A percentile compares a stretch with the other conserved stretches of the same genome.
These are phyloP conservation scores for Agrenia bidenticulata DNA, from an alignment of 2,888 invertebrate genomes.

Conservation along the genomic window DNA sequence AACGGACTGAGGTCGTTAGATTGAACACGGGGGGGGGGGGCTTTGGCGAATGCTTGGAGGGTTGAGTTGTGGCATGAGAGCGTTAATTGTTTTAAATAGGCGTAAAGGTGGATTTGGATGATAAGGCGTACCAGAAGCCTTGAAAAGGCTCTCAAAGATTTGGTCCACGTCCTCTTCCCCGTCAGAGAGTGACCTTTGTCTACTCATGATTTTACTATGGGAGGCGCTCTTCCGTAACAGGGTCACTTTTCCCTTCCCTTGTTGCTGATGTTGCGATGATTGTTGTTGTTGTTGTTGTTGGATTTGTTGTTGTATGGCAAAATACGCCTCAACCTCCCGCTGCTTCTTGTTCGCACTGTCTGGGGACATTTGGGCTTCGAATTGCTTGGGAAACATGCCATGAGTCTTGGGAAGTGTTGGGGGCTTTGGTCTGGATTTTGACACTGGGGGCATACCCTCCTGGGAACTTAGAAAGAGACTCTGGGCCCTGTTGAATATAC, in stretches of 20 bases:
- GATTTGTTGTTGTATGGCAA: slow-evolving; percentile 54
- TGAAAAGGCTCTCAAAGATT: slow-evolving; percentile 83
- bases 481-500: slow-evolving; percentile 52
- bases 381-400: slow-evolving; percentile 68
- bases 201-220: slow-evolving; percentile 53
- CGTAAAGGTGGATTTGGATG: too few relatives aligned
- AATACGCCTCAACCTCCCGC: slow-evolving; percentile 72
- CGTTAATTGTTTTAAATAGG: too few relatives aligned
- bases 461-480: slow-evolving; percentile 52
- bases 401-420: slow-evolving; percentile 34
- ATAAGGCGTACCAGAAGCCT: slow-evolving; percentile 55
- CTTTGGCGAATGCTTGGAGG: too few relatives aligned
- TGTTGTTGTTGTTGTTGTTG: slow-evolving; percentile 13
- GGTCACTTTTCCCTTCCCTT: slow-evolving; percentile 3
- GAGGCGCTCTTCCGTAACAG: slow-evolving; percentile 54
- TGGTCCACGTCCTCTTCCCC: slow-evolving; percentile 73
- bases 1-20: too few relatives aligned
- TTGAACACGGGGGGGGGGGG: too few relatives aligned
- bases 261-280: background rate
- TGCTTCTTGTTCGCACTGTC: slow-evolving; percentile 70
- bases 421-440: slow-evolving; percentile 56
- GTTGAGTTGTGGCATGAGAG: too few relatives aligned
- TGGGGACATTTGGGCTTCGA: slow-evolving; percentile 73
- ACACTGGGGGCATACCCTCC: slow-evolving; percentile 58
- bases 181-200: slow-evolving; percentile 48